Evolutionary conservation across 2,888 invertebrate genomes (phyloP), one percentile per base, ranked within the genome.

Genomic region (Scelioninae gen. 1): DNA sequence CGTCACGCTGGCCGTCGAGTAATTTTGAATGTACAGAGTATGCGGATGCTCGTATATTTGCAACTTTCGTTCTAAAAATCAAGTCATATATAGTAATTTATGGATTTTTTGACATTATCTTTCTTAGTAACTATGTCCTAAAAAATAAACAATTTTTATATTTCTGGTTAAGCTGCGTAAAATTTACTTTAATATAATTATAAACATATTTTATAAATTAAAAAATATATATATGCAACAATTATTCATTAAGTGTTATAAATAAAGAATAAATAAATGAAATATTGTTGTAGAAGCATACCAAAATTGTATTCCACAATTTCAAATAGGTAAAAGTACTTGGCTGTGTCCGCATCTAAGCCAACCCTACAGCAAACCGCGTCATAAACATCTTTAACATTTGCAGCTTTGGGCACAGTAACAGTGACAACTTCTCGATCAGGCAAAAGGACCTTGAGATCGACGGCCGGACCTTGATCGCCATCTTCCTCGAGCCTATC

Each of bases 11-110:
- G 99, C 99, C 10, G 99, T 99, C 85, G 98, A 98, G 92, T 99
- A 99, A 93, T 99, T 99, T 93, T 99, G 99, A 88, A 99, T 98
- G 93, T 99, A 99, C 85, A 99, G 94, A 88, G 98, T 97, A 93
- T 99, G 99, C 0, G 99, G 99, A 87, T 97, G 97, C 93, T 99
- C 99, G 92, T 96, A 96, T 0, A 97, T 95, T 88, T 97, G 97
- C 81, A 99, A 93, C 93, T 98, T 98, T 71, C 99, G 95, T 92
- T 99, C 98, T 97, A 93, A n/a, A 93, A 93, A 82, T 83, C 11
- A 51, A 51, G 13, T 29, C 38, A 11, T 38, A 11, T 38, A 1
- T 38, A 38, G 9, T 38, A 1, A 38, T 38, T 38, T 4, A 38
- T 38, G 1, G 5, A 38, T 38, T 38, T 38, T 1, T 38, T 38